These are phyloP conservation scores for Lampris megalopsis DNA, from an alignment of 2,113 vertebrate genomes.

Conservation along the genomic window DNA sequence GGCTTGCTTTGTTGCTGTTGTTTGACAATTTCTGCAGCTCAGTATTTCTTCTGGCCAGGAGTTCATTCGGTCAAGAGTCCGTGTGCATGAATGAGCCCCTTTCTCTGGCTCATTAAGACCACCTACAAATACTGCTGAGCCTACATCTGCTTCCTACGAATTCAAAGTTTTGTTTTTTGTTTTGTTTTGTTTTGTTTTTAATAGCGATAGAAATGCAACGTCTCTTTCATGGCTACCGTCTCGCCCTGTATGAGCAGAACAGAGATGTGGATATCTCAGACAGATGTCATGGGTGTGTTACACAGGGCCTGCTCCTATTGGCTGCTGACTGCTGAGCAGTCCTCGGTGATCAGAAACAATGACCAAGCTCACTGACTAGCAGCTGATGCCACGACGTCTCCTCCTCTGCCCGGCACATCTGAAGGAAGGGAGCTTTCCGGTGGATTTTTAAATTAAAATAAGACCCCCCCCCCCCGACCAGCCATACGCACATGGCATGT, in stretches of 20 bases:
- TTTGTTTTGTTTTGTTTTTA: no score
- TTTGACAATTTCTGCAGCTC: not conserved
- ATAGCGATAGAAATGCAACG: no score
- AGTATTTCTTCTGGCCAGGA: not conserved
- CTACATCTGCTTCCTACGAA: no score
- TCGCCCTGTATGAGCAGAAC: no score
- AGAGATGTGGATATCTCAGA: not conserved
- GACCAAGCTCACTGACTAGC: not conserved
- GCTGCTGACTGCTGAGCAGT: constrained; percentile 19
- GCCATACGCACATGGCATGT: not conserved
- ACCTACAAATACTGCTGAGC: not conserved
- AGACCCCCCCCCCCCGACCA: not conserved
- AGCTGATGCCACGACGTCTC: constrained; percentile 1
- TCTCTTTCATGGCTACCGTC: no score
- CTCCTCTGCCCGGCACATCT: not conserved
- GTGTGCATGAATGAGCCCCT: not conserved
- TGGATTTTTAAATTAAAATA: not conserved
- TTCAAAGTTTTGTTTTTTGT: no score
- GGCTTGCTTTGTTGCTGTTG: no score
- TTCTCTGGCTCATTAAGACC: no score
- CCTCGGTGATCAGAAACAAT: constrained; percentile 24
- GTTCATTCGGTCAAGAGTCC: not conserved
- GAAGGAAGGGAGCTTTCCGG: not conserved
- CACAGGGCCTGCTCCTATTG: constrained; percentile 50
- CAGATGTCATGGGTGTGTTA: constrained; percentile 54